Evolutionary conservation across 2,113 vertebrate genomes (phyloP), one percentile per base, ranked within the genome.

Genomic region (Carassius auratus): DNA sequence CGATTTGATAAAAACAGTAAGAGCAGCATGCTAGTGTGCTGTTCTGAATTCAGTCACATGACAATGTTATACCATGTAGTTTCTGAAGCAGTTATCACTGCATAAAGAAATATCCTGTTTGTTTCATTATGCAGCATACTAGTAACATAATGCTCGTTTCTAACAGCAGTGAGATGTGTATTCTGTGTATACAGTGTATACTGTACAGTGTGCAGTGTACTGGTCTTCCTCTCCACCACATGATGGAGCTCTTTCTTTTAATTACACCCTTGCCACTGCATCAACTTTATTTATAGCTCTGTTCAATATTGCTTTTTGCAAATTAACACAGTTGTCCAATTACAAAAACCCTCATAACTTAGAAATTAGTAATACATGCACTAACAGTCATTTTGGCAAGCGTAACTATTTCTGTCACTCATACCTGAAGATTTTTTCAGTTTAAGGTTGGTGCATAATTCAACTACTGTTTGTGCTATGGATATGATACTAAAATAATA

Each of bases 251-350:
- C 42, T 23, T 48, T 48, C 73, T 50, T 12, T 48, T 75, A 23
- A 23, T 50, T 75, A 75, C 14, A 50, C 42, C 21, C 38, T n/a
- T 73, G 9, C 38, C 36, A n/a, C 3, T 13, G 38, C 42, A 48
- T 14, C 42, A 48, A 23, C 71, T 75, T 75, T 45, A 42, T 15
- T 66, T 66, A 26, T 23, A 26, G 73, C 21, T 75, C n/a, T 15
- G 42, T 50, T 75, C 45, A 50, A 50, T 48, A 13, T 71, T 71
- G 36, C 21, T 3, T 74, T 74, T 48, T 23, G 21, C 73, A 48
- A n/a, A 75, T 50, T 45, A 74, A 74, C 71, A 74, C 71, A 26
- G 73, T 42, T 48, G 42, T 75, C n/a, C 5, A 50, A 75, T 75
- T 75, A 26, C 38, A 15, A 23, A 75, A 75, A 4, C 2, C n/a